Evolutionary conservation across 2,113 vertebrate genomes (phyloP).

Genomic region (Pseudopodoces humilis): DNA sequence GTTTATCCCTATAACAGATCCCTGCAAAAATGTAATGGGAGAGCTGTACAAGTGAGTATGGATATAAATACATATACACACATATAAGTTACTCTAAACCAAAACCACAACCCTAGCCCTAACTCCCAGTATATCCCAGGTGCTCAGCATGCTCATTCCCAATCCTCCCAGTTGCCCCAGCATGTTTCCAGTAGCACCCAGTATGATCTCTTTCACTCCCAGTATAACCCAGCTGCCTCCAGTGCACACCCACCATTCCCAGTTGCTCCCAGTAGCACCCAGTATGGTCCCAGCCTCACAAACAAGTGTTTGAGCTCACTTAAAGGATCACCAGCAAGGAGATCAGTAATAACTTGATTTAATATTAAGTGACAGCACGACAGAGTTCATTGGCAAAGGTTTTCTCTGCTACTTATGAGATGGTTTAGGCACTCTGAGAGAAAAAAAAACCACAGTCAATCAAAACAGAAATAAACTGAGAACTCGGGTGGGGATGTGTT

Average conservation of each 20-base stretch:
- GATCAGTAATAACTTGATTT: not conserved
- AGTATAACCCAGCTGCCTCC: not conserved
- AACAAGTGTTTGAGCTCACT: not conserved
- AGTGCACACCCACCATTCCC: fast-evolving
- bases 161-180: not conserved
- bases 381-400: not conserved
- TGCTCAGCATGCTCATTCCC: not conserved
- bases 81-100: not conserved
- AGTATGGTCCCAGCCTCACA: not conserved
- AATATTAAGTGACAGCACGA: fast-evolving
- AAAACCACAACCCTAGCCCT: not conserved
- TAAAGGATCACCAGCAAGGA: not conserved
- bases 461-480: not conserved
- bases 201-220: not conserved
- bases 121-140: not conserved
- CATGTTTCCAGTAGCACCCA: not conserved
- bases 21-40: not conserved
- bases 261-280: not conserved
- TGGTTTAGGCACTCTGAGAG: not conserved
- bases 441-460: not conserved
- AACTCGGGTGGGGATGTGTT: not conserved
- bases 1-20: not conserved
- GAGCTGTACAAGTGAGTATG: not conserved
- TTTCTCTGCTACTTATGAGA: not conserved
- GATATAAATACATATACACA: not conserved